Conservation (phyloP, 2,888 invertebrate species). For the Ophion ventricosus region DNA sequence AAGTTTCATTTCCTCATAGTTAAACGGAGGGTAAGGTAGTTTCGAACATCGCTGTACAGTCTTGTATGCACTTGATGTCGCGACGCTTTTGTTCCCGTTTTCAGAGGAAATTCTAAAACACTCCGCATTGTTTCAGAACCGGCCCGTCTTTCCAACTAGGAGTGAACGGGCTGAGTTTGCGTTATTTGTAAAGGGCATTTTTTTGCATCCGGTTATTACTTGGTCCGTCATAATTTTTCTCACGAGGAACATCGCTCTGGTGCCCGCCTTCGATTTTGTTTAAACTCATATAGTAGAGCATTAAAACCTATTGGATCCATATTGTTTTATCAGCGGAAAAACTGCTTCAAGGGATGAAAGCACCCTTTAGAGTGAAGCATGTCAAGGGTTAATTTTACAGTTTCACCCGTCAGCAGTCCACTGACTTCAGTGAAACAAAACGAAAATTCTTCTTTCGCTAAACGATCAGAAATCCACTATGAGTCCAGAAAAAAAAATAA, state of each 20-base stretch:
- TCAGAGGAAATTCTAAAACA: conserved; percentile 28
- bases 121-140: conserved; percentile 16
- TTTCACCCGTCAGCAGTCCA: background rate
- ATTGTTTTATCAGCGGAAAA: background rate
- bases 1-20: conserved; percentile 69
- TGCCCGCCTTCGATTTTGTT: background rate
- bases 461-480: background rate
- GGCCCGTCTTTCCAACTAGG: background rate
- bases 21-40: background rate
- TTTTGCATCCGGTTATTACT: conserved; percentile 18
- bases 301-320: too few relatives aligned
- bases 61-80: conserved; percentile 8
- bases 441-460: background rate
- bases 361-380: background rate
- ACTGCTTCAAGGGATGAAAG: background rate
- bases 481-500: background rate
- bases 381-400: background rate
- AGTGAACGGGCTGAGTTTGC: background rate
- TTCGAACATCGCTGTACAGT: background rate
- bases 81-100: background rate
- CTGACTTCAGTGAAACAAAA: too few relatives aligned
- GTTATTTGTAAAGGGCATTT: conserved; percentile 18
- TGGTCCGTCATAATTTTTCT: background rate
- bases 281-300: background rate
- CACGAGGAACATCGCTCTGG: background rate